Conservation (phyloP, 2,797 vertebrate genomes). For the Hoplostethus mediterraneus region DNA sequence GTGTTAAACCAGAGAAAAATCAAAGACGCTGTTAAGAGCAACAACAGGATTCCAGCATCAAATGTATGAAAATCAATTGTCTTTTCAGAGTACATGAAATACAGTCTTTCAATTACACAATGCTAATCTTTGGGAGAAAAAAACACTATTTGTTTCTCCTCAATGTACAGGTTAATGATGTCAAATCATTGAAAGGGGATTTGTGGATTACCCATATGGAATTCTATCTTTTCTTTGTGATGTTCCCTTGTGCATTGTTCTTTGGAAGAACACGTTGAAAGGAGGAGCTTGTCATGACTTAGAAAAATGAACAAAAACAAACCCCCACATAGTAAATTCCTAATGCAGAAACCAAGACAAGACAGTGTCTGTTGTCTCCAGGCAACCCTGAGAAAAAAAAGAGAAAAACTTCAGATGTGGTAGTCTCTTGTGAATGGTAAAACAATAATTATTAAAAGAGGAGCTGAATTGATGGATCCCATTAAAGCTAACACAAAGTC, state of each 20-base stretch:
- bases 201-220: conserved; percentile 67
- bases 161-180: conserved; percentile 76
- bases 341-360: conserved; percentile 63
- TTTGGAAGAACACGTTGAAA: conserved; percentile 69
- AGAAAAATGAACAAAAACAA: conserved; percentile 73
- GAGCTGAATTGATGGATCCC: conserved; percentile 89
- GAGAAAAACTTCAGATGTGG: conserved; percentile 46
- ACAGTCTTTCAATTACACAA: conserved; percentile 67
- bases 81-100: conserved; percentile 55
- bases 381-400: conserved; percentile 38
- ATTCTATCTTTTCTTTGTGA: conserved; percentile 68
- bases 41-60: conserved; percentile 67
- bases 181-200: conserved; percentile 71
- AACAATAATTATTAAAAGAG: conserved; percentile 86
- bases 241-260: conserved; percentile 65
- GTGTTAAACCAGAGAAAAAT: conserved; percentile 71
- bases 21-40: conserved; percentile 77
- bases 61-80: conserved; percentile 80
- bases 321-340: conserved; percentile 53
- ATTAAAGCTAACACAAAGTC: conserved; percentile 85
- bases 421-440: conserved; percentile 69
- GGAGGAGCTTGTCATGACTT: conserved; percentile 70
- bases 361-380: conserved; percentile 51
- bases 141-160: conserved; percentile 51
- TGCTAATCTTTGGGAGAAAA: conserved; percentile 56